These are phyloP conservation scores for Triplophysa bombifrons DNA, from an alignment of 2,797 vertebrate species.

Conservation along the genomic window DNA sequence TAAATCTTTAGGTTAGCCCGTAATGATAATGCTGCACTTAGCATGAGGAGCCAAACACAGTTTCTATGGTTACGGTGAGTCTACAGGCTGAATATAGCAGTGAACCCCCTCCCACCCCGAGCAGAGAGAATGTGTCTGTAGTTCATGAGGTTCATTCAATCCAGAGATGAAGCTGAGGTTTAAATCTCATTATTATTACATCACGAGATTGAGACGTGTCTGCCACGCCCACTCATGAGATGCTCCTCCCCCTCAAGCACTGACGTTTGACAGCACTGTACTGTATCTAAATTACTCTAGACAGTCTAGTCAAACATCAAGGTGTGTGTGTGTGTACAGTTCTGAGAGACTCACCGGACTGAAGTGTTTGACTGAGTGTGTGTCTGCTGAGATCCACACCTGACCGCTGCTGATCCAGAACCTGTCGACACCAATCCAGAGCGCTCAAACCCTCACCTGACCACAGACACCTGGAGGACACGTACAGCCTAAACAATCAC, in stretches of 20 bases:
- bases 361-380: slow-evolving; percentile 84
- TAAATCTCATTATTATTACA: too few relatives aligned
- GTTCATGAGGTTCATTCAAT: too few relatives aligned
- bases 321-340: too few relatives aligned
- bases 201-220: too few relatives aligned
- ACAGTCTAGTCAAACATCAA: too few relatives aligned
- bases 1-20: background rate
- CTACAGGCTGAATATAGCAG: slow-evolving; percentile 35
- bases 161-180: too few relatives aligned
- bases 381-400: slow-evolving; percentile 86
- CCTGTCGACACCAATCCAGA: slow-evolving; percentile 88
- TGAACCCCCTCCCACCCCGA: background rate
- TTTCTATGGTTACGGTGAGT: slow-evolving; percentile 68
- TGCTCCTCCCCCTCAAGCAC: background rate
- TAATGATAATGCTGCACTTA: slow-evolving; percentile 47
- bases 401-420: slow-evolving; percentile 84
- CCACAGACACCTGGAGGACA: slow-evolving; percentile 73
- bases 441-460: slow-evolving; percentile 70
- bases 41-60: slow-evolving; percentile 54
- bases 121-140: background rate
- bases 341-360: slow-evolving; percentile 80
- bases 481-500: slow-evolving; percentile 81
- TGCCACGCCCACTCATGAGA: background rate
- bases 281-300: too few relatives aligned
- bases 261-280: background rate